Conservation (phyloP, 2,888 invertebrate species). For the Hypomecis atomaria region DNA sequence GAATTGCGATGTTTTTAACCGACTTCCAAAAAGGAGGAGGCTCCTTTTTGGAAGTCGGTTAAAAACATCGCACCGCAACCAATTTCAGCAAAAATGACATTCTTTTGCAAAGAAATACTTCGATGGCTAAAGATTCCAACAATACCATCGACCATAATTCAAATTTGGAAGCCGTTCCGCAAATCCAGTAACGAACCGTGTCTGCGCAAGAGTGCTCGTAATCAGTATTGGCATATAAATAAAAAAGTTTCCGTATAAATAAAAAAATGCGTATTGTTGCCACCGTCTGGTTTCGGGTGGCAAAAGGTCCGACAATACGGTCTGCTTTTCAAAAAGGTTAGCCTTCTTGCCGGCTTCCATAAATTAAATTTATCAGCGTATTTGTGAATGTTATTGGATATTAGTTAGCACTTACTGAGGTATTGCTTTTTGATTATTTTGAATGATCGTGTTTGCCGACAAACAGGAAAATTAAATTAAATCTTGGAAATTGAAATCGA, state of each 20-base stretch:
- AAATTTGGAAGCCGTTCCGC: constrained; percentile 72
- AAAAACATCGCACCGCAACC: no score
- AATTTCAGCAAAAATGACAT: not conserved
- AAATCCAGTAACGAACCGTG: constrained; percentile 79
- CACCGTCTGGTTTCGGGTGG: constrained; percentile 50
- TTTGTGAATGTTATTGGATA: constrained; percentile 35
- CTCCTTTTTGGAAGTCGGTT: no score
- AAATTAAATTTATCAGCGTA: constrained; percentile 35
- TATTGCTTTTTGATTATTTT: constrained; percentile 18
- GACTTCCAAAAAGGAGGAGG: no score
- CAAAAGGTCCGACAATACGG: constrained; percentile 50
- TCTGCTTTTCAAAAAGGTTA: constrained; percentile 24
- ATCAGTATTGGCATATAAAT: constrained; percentile 35
- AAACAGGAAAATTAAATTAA: constrained; percentile 2
- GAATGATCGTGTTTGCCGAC: constrained; percentile 18
- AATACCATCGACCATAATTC: constrained; percentile 63
- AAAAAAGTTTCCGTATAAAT: constrained; percentile 23
- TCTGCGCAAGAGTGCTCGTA: constrained; percentile 48
- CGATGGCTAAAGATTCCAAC: constrained; percentile 37
- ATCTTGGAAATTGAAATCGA: not conserved
- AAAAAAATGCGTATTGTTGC: constrained; percentile 35
- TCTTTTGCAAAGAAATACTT: not conserved
- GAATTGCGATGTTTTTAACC: no score
- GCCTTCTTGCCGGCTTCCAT: constrained; percentile 35
- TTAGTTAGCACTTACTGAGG: constrained; percentile 33